Evolutionary conservation across 2,797 vertebrate genomes (phyloP).

Genomic region (Esox masquinongy): DNA sequence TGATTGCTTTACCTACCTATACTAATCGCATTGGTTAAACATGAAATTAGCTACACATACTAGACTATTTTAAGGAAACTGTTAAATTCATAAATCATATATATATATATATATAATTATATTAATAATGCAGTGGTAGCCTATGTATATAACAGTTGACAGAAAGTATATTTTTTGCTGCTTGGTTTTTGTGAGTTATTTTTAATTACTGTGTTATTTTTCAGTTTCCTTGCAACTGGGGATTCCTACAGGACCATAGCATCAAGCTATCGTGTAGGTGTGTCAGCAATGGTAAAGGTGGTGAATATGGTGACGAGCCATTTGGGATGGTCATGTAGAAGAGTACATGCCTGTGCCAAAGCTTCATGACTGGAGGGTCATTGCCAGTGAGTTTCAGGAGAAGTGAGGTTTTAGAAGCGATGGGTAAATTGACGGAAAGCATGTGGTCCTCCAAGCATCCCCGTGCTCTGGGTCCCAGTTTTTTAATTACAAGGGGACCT

Average conservation of each 20-base stretch:
- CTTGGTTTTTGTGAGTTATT: too few relatives aligned
- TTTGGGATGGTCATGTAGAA: not conserved
- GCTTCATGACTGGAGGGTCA: not conserved
- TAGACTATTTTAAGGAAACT: too few relatives aligned
- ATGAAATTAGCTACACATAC: too few relatives aligned
- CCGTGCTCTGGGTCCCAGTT: not conserved
- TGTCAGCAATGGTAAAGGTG: not conserved
- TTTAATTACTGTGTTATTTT: not conserved
- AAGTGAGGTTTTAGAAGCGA: not conserved
- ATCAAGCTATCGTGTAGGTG: not conserved
- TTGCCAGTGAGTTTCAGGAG: not conserved
- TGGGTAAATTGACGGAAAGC: not conserved
- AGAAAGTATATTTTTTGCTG: too few relatives aligned
- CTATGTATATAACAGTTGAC: too few relatives aligned
- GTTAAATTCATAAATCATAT: too few relatives aligned
- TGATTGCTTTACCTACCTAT: too few relatives aligned
- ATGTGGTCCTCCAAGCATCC: not conserved
- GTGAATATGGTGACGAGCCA: not conserved
- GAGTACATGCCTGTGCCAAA: constrained; percentile 1
- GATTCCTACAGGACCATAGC: not conserved
- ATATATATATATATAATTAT: too few relatives aligned
- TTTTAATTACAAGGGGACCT: constrained; percentile 1
- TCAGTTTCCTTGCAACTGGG: constrained; percentile 1
- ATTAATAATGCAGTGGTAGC: too few relatives aligned
- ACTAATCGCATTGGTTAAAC: too few relatives aligned